These are phyloP conservation scores for Temnothorax nylanderi DNA, from an alignment of 1,140 invertebrate species.

Conservation along the genomic window DNA sequence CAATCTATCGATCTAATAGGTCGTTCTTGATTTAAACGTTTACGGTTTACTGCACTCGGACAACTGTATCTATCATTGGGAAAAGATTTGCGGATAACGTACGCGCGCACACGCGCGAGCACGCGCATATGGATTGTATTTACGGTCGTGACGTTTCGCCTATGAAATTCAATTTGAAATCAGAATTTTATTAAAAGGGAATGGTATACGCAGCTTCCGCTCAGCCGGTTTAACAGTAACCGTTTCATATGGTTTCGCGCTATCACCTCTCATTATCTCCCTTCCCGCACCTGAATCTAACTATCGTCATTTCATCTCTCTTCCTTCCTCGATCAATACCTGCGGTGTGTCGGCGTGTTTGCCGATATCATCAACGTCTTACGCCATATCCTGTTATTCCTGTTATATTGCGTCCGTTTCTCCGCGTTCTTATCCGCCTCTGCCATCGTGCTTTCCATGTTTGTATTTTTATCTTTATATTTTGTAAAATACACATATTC, in stretches of 20 bases:
- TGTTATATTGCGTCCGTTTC: slow-evolving; percentile 37
- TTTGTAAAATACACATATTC: slow-evolving; percentile 23
- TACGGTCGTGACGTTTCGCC: slow-evolving; percentile 7
- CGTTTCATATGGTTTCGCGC: background rate
- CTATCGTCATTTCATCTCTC: slow-evolving; percentile 50
- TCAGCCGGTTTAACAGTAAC: slow-evolving; percentile 26
- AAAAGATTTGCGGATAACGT: slow-evolving; percentile 9
- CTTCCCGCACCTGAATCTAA: slow-evolving; percentile 35
- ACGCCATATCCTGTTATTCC: slow-evolving; percentile 25
- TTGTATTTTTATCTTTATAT: background rate
- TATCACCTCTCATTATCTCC: slow-evolving; percentile 51
- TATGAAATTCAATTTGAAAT: slow-evolving; percentile 33
- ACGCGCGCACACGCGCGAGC: no score
- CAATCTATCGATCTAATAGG: slow-evolving; percentile 52
- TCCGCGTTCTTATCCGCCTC: background rate
- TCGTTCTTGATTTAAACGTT: slow-evolving; percentile 60
- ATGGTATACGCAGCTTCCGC: slow-evolving; percentile 20
- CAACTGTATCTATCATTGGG: slow-evolving; percentile 51
- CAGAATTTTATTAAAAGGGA: slow-evolving; percentile 43
- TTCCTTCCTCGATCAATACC: slow-evolving; percentile 8
- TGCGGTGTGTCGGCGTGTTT: background rate
- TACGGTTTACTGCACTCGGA: slow-evolving; percentile 34
- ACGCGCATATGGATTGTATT: background rate
- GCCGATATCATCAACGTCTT: slow-evolving; percentile 48
- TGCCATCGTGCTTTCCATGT: slow-evolving; percentile 26